Base-by-base conservation (phyloP, 2,797 vertebrate genomes). In the Rhinatrema bivittatum region DNA sequence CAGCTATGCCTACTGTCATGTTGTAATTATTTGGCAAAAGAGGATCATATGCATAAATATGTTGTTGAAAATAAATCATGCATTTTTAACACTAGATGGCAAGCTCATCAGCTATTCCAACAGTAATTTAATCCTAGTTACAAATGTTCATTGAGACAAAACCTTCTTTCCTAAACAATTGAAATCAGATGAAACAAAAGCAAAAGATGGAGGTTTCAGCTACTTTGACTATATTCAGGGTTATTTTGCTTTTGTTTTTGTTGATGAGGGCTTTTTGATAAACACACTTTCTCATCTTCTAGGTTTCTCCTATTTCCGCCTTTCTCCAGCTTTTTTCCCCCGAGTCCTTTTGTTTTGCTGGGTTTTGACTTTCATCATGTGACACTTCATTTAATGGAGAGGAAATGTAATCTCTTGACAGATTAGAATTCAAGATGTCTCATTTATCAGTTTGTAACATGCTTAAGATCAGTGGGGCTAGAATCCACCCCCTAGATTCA, bases 21-120 rank as follows among this genome's bases (percentile, higher is more conserved):
- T 42, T 33, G 48, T 39, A 71, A 37, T 57, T 67, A 59, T 64
- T 74, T 78, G 69, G 65, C 68, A 72, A 59, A 55, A 65, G 2
- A 62, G 46, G 39, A 56, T 63, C 42, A 55, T 50, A 50, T 61
- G 58, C 46, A 68, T n/a, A 46, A 73, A 64, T 62, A 42, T 52
- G 53, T 68, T 50, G 62, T 62, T 51, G 47, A 54, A 63, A 77
- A 22, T 45, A 62, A 39, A 62, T 26, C 39, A 51, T 36, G 57
- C 49, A 39, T 29, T 62, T 39, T 51, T 62, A 56, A 46, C 42
- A 23, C 48, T 64, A 54, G 50, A 65, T 58, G 78, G 45, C 42
- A 45, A 50, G 44, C 49, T 32, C 6, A 10, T 51, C 51, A 44
- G 33, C n/a, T n/a, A 39, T 33, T 19, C 25, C n/a, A 50, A 55